Evolutionary conservation across 2,113 vertebrate genomes (phyloP), one percentile per base, ranked within the genome.

Genomic region (Atrichornis clamosus): DNA sequence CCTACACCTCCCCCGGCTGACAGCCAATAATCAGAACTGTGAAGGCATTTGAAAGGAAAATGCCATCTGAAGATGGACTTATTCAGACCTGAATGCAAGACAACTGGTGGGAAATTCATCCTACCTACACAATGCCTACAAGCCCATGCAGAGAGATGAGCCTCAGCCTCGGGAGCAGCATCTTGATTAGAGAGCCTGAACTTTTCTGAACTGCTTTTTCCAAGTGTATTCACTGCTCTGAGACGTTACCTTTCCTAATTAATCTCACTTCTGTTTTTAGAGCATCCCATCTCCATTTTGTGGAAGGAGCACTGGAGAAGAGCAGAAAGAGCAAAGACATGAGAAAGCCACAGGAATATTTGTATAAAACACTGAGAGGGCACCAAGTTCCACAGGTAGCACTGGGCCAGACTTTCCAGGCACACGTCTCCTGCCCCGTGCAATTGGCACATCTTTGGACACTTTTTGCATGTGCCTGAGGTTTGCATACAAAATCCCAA

Each of bases 1-100:
- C 86, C 91, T 83, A 92, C 96, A 89, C 83, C 88, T 94, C 74
- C 84, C 67, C 63, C 30, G 5, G 49, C 22, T 89, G 90, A 87
- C 95, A 95, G 69, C 65, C 73, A 83, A 65, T 87, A 90, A 94
- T 81, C 83, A 96, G 81, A 90, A 78, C 41, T n/a, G 74, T 52
- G 83, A 85, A 94, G 67, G 77, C 53, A 93, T 44, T 87, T 68
- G 55, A 82, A 90, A 89, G 56, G 69, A 85, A 90, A 79, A 78
- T 39, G 58, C 73, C 83, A 67, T 0, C 5, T 39, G 59, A 75
- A 76, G 49, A 84, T 2, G 39, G 82, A 92, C 63, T 84, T 77
- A 53, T n/a, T 92, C 76, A 89, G 49, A 53, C 63, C 50, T 42
- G 32, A 72, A 44, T 77, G 52, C 68, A 33, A 44, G 80, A 55